Evolutionary conservation across 2,888 invertebrate genomes (phyloP).

Genomic region (Abrostola tripartita): DNA sequence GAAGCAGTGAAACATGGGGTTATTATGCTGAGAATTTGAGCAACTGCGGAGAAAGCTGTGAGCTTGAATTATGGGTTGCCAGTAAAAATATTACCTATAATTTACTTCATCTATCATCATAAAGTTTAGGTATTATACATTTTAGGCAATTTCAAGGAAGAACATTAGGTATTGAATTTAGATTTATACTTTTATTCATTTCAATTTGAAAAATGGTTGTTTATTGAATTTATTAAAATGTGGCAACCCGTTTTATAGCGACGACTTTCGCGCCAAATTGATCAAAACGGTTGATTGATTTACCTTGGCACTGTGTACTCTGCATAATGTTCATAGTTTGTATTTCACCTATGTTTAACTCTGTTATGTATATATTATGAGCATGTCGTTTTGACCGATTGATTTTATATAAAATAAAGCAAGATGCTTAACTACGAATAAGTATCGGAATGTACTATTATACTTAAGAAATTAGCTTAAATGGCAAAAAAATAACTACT

Average conservation of each 20-base stretch:
- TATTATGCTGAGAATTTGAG: conserved; percentile 79
- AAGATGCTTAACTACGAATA: conserved; percentile 3
- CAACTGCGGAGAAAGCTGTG: conserved; percentile 87
- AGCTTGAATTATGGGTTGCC: conserved; percentile 81
- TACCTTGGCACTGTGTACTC: conserved; percentile 69
- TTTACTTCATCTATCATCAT: conserved; percentile 5
- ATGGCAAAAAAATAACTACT: conserved; percentile 18
- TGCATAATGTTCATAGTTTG: conserved; percentile 27
- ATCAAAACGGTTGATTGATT: conserved; percentile 58
- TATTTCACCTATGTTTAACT: conserved; percentile 12
- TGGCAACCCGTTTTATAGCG: conserved; percentile 77
- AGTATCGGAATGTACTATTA: not conserved
- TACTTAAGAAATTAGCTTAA: conserved; percentile 1
- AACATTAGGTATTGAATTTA: conserved; percentile 18
- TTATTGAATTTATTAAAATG: conserved; percentile 33
- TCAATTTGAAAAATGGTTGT: conserved; percentile 17
- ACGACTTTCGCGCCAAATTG: conserved; percentile 68
- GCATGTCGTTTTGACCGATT: conserved; percentile 13
- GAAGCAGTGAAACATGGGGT: conserved; percentile 80
- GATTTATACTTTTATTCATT: conserved; percentile 13
- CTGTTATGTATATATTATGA: conserved; percentile 17
- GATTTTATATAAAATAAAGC: not conserved
- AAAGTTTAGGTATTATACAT: conserved; percentile 9
- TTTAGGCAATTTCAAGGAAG: conserved; percentile 23
- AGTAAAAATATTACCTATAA: conserved; percentile 39